Evolutionary conservation across 2,113 vertebrate species (phyloP), one percentile per base, ranked within the genome.

Genomic region (Psephotus haematonotus): DNA sequence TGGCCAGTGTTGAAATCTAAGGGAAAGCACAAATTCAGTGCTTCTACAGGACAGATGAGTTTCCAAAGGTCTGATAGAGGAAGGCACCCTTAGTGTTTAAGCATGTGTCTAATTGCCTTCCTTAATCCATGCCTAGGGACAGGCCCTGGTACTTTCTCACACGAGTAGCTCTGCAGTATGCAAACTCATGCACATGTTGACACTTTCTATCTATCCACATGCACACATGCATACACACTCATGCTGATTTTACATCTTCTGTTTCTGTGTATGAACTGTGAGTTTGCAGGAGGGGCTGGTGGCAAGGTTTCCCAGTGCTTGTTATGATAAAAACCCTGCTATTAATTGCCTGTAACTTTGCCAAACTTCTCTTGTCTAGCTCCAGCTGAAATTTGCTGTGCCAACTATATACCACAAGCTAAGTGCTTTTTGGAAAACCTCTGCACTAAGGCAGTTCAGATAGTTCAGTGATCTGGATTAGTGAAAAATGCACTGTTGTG

Each of bases 371-470:
- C 49, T 55, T 76, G 62, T 69, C 67, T 85, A 88, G 71, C 63
- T 95, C 75, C 90, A 94, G 91, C 28, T 90, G 92, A 95, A 95
- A 77, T 65, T 37, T 79, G 28, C 89, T 71, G 37, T 93, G 95
- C 85, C 90, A 91, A n/a, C 10, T 55, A 8, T 7, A n/a, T 5
- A 46, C 39, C 2, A 31, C 33, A 82, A 68, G 57, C 44, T 5
- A 9, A 91, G 82, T 16, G 55, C 23, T 67, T 88, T 88, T 80
- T 82, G 68, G 67, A 70, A 95, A 94, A 90, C 9, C 37, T 62
- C 83, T 92, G 44, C 65, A 33, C n/a, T 88, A 24, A 67, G 85
- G 11, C 43, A 44, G 25, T 50, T 55, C 25, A 41, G 37, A 27
- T 41, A 49, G 28, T 29, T 91, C 53, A 59, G 49, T 37, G 27